Evolutionary conservation across 2,113 vertebrate species (phyloP), one percentile per base, ranked within the genome.

Genomic region (Dicentrarchus labrax): DNA sequence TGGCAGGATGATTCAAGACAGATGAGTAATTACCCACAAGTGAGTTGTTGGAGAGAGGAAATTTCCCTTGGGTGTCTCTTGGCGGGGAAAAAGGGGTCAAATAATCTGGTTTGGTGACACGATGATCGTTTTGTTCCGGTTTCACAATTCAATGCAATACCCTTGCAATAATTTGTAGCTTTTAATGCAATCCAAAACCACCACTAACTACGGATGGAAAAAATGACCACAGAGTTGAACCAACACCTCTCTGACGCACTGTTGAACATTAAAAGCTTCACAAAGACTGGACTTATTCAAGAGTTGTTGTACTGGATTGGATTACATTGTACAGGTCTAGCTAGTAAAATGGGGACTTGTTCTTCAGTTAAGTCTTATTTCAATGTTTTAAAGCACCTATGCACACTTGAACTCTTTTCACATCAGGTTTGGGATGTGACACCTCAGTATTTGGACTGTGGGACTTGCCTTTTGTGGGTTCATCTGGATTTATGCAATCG

Each of bases 1-100:
- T 93, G 90, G 85, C 87, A 85, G 76, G 90, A 89, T 82, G 90
- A 94, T 83, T 84, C 56, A 13, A 86, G 70, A 81, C 71, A 85
- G 87, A 86, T 83, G 81, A 87, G 59, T 90, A 82, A 79, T 90
- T 62, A 47, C 64, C 71, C 72, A 41, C 76, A 91, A 1, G 90
- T 94, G 85, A 93, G 91, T 93, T 87, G 50, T 71, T 83, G 61
- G 8, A 82, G 56, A 80, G 48, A 67, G 57, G 19, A 65, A 16
- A 60, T 74, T 51, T 81, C 64, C 75, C 77, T 86, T 51, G 59
- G 82, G 80, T 92, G 86, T 82, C 64, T 62, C 10, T 62, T 68
- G 39, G 65, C 6, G 21, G 60, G 65, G 4, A 21, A 59, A 69
- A 47, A 54, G 36, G 30, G 71, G 47, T 73, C 10, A 50, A 86